These are phyloP conservation scores for Tubulanus polymorphus DNA, from an alignment of 2,888 invertebrate species.

Conservation along the genomic window DNA sequence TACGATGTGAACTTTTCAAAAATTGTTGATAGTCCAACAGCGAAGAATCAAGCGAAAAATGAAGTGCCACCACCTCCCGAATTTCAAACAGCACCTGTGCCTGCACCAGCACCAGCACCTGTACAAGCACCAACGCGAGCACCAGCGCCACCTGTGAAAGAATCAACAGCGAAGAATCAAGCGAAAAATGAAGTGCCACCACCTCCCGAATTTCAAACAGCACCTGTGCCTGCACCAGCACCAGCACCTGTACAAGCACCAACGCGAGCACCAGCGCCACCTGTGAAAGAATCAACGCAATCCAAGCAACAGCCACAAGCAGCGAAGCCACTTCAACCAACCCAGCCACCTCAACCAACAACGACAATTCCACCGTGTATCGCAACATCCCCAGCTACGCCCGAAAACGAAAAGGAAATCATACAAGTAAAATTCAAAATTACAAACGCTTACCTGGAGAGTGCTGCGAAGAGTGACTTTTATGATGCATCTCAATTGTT, in stretches of 20 bases:
- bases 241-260: neutral
- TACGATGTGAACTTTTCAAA: neutral
- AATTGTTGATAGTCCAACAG: neutral
- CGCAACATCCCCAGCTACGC: constrained; percentile 1
- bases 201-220: too few relatives aligned
- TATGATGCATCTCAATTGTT: neutral
- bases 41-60: neutral
- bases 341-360: neutral
- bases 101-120: neutral
- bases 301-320: neutral
- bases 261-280: neutral
- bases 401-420: neutral
- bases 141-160: neutral
- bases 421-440: neutral
- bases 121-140: neutral
- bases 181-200: too few relatives aligned
- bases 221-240: too few relatives aligned
- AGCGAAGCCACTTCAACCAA: neutral
- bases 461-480: neutral
- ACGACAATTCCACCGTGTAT: neutral
- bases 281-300: neutral
- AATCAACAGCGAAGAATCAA: too few relatives aligned
- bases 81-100: too few relatives aligned
- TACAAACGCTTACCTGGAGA: neutral
- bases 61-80: neutral